Evolutionary conservation across 2,888 invertebrate species (phyloP), one percentile per base, ranked within the genome.

Genomic region (Conchocele bisecta): DNA sequence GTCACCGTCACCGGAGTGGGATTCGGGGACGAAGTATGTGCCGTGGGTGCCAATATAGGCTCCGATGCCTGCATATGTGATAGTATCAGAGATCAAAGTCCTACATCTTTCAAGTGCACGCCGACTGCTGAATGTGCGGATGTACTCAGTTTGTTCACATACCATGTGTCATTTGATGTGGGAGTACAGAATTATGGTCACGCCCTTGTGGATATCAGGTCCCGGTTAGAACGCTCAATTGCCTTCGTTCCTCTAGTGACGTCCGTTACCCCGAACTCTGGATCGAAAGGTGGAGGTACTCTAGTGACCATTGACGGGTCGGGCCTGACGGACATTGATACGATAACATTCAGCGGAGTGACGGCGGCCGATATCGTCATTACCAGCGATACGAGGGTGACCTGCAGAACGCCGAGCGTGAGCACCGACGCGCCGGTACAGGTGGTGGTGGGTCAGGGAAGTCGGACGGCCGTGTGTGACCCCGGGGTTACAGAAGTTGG

Each of bases 201-300:
- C 2, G 22, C 13, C 22, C 5, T 46, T 2, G 24, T 67, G 4
- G 42, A 31, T 9, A 76, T 76, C 11, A 6, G 22, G 13, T 53
- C 61, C 1, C 39, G 56, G 17, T 28, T 29, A 0, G 60, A 61
- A 2, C 41, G 59, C 24, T 58, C 66, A 22, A 59, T 77, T 24
- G 77, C 44, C 6, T 53, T 73, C 20, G 17, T 71, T 2, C 81
- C 81, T 6, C 15, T 50, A 11, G 66, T 81, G 7, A 44, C 41
- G 11, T 28, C 24, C 2, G 53, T 79, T 15, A 39, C 28, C 5
- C 81, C 83, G 6, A 5, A 22, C 1, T 33, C 44, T 9, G 81
- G 75, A 2, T 83, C 83, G 5, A 26, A 42, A 15, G 46, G 29
- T 33, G 83, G 83, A 24, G 78, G 78, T 1, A 74, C 77, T 11